Base-by-base conservation (phyloP, 2,888 invertebrate species). In the Tyria jacobaeae region DNA sequence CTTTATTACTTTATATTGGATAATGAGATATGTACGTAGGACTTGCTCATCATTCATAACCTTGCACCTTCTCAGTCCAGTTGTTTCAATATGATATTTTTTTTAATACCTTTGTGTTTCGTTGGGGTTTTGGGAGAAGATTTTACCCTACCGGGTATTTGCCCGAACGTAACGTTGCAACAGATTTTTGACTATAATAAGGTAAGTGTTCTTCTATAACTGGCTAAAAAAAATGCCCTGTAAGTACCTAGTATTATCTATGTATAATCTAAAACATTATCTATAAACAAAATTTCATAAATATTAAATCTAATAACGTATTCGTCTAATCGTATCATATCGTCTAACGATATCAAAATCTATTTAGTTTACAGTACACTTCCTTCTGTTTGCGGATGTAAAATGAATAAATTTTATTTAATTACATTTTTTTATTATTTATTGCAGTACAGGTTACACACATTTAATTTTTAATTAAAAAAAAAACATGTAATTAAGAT, bases 101-200 rank as follows among this genome's bases (percentile, higher is more conserved):
- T 21, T 35, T 35, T 51, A 9, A 24, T 51, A 24, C 15, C 17
- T 15, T 24, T 51, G 2, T 51, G 15, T 51, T 51, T 51, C 9
- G 51, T 24, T 9, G 51, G 51, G 4, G 51, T 51, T 51, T 35
- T 10, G 0, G 51, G 51, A 9, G 21, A n/a, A 51, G 51, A 51
- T 0, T 51, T 24, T 15, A 51, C 51, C 1, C 35, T 51, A 35
- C 51, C 51, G 3, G 51, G 51, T 15, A 3, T 51, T 6, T 51
- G 51, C 9, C 51, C 51, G 24, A 21, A 51, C 6, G 14, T 35
- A 6, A 35, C 6, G 0, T 9, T 51, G 21, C 35, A 24, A 4
- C 10, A 35, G 14, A 51, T 24, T 2, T 35, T 51, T 21, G 35
- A 51, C 24, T 51, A 51, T 35, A 1, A 14, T 24, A 51, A 24